A percentile compares a stretch with the other conserved stretches of the same genome.
Evolutionary conservation across 2,888 invertebrate genomes (phyloP).

Genomic region (Drosophila parthenogenetica): DNA sequence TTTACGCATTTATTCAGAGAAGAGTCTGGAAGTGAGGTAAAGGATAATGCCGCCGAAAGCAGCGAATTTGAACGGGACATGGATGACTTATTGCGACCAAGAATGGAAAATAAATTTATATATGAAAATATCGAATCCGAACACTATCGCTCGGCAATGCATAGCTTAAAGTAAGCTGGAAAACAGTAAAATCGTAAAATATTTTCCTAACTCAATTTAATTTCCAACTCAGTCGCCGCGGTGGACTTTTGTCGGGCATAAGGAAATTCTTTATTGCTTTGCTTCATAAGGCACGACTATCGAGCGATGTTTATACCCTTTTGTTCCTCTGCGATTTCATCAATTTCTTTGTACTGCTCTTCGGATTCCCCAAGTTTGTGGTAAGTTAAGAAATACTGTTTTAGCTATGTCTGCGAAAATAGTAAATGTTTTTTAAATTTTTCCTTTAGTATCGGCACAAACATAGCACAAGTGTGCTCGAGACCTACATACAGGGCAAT

Average conservation of each 20-base stretch:
- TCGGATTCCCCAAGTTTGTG: constrained; percentile 98
- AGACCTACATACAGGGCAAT: constrained; percentile 95
- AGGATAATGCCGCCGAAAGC: neutral
- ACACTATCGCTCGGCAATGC: constrained; percentile 50
- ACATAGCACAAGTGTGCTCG: constrained; percentile 94
- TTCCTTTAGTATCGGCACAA: constrained; percentile 81
- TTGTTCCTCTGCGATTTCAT: constrained; percentile 99
- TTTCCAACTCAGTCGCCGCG: constrained; percentile 32
- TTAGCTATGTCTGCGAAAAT: neutral
- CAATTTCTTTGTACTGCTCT: constrained; percentile 97
- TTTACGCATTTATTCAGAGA: constrained; percentile 35
- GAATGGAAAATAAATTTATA: constrained; percentile 56
- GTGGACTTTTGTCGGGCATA: constrained; percentile 77
- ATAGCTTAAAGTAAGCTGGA: constrained; percentile 48
- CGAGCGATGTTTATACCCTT: constrained; percentile 92
- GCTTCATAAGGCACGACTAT: constrained; percentile 73
- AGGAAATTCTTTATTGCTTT: constrained; percentile 89
- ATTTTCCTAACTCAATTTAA: neutral
- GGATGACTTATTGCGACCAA: constrained; percentile 55
- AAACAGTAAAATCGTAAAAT: too few species aligned
- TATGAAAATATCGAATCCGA: constrained; percentile 62
- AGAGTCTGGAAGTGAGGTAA: constrained; percentile 49
- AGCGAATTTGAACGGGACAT: constrained; percentile 49
- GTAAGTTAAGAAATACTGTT: constrained; percentile 86
- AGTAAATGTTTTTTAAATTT: neutral